Percentiles rank a stretch among this genome's conserved stretches.
These are phyloP conservation scores for Phragmatobia fuliginosa DNA, from an alignment of 2,888 invertebrate species.

Conservation along the genomic window DNA sequence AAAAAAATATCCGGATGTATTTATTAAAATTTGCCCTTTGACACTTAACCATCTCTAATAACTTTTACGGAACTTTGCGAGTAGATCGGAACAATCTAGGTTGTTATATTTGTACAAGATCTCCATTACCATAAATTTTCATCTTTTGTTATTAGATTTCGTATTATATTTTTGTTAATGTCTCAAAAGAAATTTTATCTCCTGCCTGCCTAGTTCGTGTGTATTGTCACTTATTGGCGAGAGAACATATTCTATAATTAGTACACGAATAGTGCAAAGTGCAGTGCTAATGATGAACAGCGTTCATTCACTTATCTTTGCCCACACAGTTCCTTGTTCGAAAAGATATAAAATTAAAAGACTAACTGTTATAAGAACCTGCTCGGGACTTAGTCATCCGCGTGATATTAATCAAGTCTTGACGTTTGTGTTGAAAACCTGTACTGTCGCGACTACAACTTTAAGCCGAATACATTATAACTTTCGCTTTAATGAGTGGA, in stretches of 20 bases:
- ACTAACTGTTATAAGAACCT: constrained; percentile 1
- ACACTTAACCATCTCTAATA: no score
- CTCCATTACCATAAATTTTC: no score
- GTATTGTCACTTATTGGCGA: constrained; percentile 19
- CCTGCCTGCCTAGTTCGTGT: neutral
- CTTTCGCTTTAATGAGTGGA: neutral
- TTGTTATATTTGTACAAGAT: no score
- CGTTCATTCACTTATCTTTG: constrained; percentile 43
- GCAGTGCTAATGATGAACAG: constrained; percentile 26
- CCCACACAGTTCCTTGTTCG: neutral
- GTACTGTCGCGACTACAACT: neutral
- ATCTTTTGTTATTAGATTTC: no score
- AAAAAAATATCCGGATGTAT: no score
- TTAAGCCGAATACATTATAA: neutral
- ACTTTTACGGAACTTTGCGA: no score
- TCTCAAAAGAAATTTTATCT: no score
- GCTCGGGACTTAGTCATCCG: constrained; percentile 3
- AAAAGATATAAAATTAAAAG: neutral
- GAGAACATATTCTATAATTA: constrained; percentile 37
- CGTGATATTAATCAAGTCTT: neutral
- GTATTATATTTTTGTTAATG: no score
- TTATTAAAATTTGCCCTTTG: no score
- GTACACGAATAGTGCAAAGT: constrained; percentile 45
- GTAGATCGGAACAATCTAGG: no score
- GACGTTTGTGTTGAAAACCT: constrained; percentile 3